Evolutionary conservation across 2,888 invertebrate genomes (phyloP).

Genomic region (Lycaena phlaeas): DNA sequence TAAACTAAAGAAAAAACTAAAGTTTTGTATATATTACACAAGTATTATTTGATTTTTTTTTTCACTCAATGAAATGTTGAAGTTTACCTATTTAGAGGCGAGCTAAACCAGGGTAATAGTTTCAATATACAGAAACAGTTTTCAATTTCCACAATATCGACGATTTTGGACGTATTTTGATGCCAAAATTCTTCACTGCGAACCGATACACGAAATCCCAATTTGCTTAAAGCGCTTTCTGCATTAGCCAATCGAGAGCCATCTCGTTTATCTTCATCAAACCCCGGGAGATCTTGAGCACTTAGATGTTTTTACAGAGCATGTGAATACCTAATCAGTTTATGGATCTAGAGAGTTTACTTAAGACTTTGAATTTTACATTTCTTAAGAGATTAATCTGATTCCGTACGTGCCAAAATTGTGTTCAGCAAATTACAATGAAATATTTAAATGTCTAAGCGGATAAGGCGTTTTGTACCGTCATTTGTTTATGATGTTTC

Average conservation of each 20-base stretch:
- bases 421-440: neutral
- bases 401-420: neutral
- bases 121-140: too few relatives aligned
- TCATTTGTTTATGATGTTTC: too few relatives aligned
- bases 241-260: constrained; percentile 20
- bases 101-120: too few relatives aligned
- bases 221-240: constrained; percentile 21
- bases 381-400: neutral
- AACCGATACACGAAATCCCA: constrained; percentile 22
- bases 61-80: too few relatives aligned
- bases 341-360: neutral
- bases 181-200: neutral
- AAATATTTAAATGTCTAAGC: neutral
- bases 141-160: too few relatives aligned
- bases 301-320: neutral
- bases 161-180: neutral
- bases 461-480: too few relatives aligned
- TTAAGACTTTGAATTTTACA: neutral
- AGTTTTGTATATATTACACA: too few relatives aligned
- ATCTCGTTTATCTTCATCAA: constrained; percentile 34
- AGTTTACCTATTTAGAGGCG: too few relatives aligned
- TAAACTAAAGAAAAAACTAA: too few relatives aligned
- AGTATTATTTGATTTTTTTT: too few relatives aligned
- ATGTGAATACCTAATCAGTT: neutral
- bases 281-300: neutral